Conservation (phyloP, 2,113 vertebrate genomes). For the Prinia subflava region DNA sequence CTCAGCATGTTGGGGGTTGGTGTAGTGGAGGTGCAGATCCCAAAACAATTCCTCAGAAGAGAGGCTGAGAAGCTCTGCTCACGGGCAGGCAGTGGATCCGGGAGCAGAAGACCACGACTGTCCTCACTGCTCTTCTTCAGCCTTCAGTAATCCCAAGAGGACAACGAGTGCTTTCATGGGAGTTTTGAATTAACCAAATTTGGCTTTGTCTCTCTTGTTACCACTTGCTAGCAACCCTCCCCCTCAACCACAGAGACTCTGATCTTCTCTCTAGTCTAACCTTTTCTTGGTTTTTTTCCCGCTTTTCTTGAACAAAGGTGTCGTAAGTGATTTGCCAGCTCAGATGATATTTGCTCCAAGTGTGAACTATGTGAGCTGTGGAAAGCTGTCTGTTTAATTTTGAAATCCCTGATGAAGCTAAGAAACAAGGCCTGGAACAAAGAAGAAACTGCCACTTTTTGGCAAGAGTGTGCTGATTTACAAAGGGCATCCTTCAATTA, state of each 20-base stretch:
- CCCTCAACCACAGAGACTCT: neutral
- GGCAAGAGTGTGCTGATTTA: constrained; percentile 65
- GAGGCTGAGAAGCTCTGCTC: neutral
- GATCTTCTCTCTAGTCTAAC: constrained; percentile 11
- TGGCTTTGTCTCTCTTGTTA: neutral
- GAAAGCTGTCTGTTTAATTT: constrained; percentile 68
- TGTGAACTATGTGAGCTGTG: neutral
- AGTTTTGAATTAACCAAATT: neutral
- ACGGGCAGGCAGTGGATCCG: neutral
- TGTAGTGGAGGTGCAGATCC: neutral
- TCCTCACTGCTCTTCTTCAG: neutral
- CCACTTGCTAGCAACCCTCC: neutral
- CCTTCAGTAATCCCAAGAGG: neutral
- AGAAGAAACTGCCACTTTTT: constrained; percentile 65
- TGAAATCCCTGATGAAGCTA: constrained; percentile 64
- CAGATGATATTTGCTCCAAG: constrained; percentile 14
- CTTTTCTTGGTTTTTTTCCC: neutral
- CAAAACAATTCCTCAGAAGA: neutral
- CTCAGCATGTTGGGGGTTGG: neutral
- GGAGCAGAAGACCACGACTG: neutral
- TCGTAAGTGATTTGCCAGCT: constrained; percentile 51
- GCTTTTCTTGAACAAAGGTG: neutral
- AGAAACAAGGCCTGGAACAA: constrained; percentile 59
- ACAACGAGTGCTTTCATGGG: neutral
- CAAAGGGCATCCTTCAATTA: constrained; percentile 74